Evolutionary conservation across 2,797 vertebrate species (phyloP), one percentile per base, ranked within the genome.

Genomic region (Hylomyscus alleni): DNA sequence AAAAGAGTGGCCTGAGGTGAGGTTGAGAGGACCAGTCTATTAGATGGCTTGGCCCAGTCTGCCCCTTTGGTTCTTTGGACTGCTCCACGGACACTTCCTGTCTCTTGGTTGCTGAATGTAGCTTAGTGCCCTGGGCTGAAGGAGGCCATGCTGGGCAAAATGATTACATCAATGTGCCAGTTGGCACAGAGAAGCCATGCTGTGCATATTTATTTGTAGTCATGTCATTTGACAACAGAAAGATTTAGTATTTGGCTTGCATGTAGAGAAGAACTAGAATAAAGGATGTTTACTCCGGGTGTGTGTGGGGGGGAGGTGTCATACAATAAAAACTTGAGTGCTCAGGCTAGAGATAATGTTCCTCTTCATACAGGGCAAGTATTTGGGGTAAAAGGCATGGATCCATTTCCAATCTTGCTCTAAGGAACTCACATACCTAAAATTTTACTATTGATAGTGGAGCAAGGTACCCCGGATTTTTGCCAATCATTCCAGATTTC

Each of bases 131-230:
- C 86, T 96, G 95, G 80, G 78, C 77, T 93, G 78, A 69, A 58
- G 56, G 89, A 96, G 56, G 85, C 44, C 90, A 0, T 91, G 92
- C 96, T 97, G 90, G 94, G 95, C 1, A 17, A 84, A 94, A 89
- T 96, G 95, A 95, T 94, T 94, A 54, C 69, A 93, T 89, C 56
- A 87, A 58, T 52, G 0, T 26, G 65, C 86, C 94, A 96, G 89
- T 73, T 96, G 97, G 97, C 96, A 95, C 91, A 89, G 69, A 91
- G 89, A 96, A 91, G 62, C 69, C 93, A 75, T n/a, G 82, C 95
- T 96, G 95, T 83, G 91, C 80, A 4, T 95, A 95, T 89, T 96
- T 97, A 87, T 94, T 95, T 97, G 96, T 96, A 60, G 78, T 54
- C 75, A 40, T 83, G 92, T 54, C 54, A 29, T 86, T 96, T 87